Evolutionary conservation across 2,113 vertebrate species (phyloP).

Genomic region (Varanus salvator): DNA sequence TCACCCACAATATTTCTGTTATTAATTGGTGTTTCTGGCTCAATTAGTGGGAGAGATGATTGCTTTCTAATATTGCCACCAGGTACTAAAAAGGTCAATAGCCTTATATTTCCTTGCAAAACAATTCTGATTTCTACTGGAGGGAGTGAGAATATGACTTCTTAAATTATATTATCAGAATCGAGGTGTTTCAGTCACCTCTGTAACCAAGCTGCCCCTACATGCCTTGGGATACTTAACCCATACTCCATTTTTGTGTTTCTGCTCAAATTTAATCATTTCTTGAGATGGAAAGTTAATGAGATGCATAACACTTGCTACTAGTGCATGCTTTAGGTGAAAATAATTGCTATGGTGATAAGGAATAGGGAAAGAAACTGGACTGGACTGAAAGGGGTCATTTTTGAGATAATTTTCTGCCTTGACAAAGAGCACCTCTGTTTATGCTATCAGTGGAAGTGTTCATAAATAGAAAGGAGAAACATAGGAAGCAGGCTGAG

Average conservation of each 20-base stretch:
- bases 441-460: background rate
- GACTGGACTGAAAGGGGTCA: background rate
- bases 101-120: background rate
- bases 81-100: background rate
- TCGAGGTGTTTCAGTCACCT: conserved; percentile 1
- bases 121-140: background rate
- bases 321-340: background rate
- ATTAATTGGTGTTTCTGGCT: background rate
- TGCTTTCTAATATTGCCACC: background rate
- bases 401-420: background rate
- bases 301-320: background rate
- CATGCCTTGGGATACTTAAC: conserved; percentile 9
- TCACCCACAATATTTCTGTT: background rate
- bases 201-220: conserved; percentile 20
- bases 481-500: too few relatives aligned
- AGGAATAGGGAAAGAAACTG: conserved; percentile 1
- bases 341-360: background rate
- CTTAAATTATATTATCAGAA: conserved; percentile 10
- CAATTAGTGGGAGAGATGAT: background rate
- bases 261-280: background rate
- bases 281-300: background rate
- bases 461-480: background rate
- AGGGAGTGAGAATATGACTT: background rate
- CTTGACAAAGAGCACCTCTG: too few relatives aligned
- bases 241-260: background rate